Conservation (phyloP, 2,888 invertebrate genomes). For the Heteromurus nitidus region DNA sequence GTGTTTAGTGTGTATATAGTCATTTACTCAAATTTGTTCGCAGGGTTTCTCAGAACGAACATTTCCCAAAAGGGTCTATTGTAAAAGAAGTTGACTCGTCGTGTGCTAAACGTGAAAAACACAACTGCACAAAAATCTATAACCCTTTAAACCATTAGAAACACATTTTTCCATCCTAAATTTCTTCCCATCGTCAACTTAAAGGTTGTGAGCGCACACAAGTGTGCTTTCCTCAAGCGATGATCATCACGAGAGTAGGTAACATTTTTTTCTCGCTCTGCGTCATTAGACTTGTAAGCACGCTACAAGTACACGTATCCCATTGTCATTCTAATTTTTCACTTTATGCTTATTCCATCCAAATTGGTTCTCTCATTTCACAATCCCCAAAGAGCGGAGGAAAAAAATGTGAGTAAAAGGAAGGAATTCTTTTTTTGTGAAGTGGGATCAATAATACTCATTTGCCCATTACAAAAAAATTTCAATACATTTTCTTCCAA, state of each 20-base stretch:
- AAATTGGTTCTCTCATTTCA: not conserved
- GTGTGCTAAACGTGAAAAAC: not conserved
- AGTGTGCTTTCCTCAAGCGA: not conserved
- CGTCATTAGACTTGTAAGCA: no score
- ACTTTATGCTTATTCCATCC: slow-evolving; percentile 6
- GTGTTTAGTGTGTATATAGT: no score
- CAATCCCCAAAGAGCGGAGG: not conserved
- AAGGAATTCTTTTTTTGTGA: slow-evolving; percentile 14
- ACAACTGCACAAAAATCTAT: slow-evolving; percentile 34
- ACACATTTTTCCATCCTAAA: slow-evolving; percentile 32
- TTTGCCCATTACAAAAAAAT: not conserved
- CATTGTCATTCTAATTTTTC: not conserved
- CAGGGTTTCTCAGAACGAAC: not conserved
- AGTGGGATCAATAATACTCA: slow-evolving; percentile 34
- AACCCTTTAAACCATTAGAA: slow-evolving; percentile 24
- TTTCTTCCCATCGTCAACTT: slow-evolving; percentile 18
- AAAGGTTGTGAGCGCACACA: not conserved
- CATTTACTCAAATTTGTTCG: slow-evolving; percentile 6
- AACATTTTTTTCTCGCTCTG: not conserved
- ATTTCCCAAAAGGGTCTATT: slow-evolving; percentile 3
- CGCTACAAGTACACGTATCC: not conserved
- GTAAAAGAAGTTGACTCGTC: not conserved
- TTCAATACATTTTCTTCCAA: not conserved
- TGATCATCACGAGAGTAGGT: not conserved
- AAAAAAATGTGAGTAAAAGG: not conserved